Evolutionary conservation across 1,140 invertebrate species (phyloP).

Genomic region (Apis cerana): DNA sequence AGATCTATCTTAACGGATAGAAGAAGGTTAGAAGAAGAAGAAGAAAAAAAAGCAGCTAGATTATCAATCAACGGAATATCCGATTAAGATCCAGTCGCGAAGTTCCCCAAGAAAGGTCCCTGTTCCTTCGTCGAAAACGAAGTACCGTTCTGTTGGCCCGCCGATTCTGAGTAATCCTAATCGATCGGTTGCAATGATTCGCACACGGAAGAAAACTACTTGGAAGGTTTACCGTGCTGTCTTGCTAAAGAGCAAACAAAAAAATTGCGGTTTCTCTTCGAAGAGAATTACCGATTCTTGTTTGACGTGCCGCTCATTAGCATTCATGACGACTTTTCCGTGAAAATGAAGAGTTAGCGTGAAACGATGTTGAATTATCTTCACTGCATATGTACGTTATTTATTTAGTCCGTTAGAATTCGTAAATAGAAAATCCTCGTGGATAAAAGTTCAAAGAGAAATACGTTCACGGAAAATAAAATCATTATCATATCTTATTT

Average conservation of each 20-base stretch:
- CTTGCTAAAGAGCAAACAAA: background rate
- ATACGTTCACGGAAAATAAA: too few relatives aligned
- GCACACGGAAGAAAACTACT: background rate
- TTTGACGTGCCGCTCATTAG: conserved; percentile 3
- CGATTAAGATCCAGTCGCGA: conserved; percentile 12
- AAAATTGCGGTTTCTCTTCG: background rate
- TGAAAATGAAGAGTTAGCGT: background rate
- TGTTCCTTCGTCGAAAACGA: background rate
- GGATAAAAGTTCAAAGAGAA: too few relatives aligned
- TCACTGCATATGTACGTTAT: too few relatives aligned
- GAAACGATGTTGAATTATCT: background rate
- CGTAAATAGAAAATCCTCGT: background rate
- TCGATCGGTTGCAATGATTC: conserved; percentile 1
- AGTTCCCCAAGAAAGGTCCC: background rate
- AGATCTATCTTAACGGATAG: background rate
- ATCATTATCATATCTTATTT: too few relatives aligned
- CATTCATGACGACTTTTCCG: conserved; percentile 1
- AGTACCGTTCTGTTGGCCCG: background rate
- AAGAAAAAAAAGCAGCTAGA: background rate
- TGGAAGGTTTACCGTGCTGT: background rate
- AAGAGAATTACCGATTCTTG: background rate
- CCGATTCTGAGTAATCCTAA: conserved; percentile 1
- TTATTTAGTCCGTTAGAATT: background rate
- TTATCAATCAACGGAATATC: conserved; percentile 28
- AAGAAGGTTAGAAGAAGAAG: too few relatives aligned